Evolutionary conservation across 2,888 invertebrate species (phyloP).

Genomic region (Nowickia ferox): DNA sequence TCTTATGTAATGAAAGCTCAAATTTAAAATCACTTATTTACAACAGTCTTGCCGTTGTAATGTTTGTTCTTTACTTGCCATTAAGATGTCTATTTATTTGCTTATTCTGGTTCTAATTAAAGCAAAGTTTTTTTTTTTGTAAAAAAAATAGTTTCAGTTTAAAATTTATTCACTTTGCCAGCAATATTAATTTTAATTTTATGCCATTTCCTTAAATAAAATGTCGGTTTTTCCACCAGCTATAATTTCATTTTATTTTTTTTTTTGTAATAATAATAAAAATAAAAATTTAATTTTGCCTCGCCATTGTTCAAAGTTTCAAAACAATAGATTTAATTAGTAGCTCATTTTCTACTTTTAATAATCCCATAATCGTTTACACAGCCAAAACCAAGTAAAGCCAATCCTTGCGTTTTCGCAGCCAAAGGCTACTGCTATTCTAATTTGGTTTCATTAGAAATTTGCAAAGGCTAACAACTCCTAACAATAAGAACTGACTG

Average conservation of each 20-base stretch:
- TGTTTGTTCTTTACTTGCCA: too few species aligned
- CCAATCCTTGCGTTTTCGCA: constrained; percentile 64
- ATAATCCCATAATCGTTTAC: constrained; percentile 70
- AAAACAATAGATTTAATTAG: constrained; percentile 72
- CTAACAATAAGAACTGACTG: constrained; percentile 13
- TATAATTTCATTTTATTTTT: constrained; percentile 36
- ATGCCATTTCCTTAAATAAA: not conserved
- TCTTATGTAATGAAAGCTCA: too few species aligned
- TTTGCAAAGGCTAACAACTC: constrained; percentile 35
- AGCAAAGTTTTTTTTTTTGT: not conserved
- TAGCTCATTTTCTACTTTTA: constrained; percentile 66
- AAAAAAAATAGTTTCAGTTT: not conserved
- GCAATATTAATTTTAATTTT: not conserved
- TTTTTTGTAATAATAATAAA: constrained; percentile 27
- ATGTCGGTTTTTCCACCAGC: not conserved
- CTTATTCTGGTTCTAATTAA: too few species aligned
- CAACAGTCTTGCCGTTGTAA: too few species aligned
- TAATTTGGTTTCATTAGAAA: constrained; percentile 59
- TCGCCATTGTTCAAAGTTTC: constrained; percentile 37
- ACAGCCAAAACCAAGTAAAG: constrained; percentile 60
- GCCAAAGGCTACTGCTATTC: constrained; percentile 66
- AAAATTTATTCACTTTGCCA: not conserved
- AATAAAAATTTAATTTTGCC: constrained; percentile 63
- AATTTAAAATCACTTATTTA: too few species aligned
- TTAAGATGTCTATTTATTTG: too few species aligned